Conservation (phyloP, 2,113 vertebrate species). For the Phrynocephalus versicolor region DNA sequence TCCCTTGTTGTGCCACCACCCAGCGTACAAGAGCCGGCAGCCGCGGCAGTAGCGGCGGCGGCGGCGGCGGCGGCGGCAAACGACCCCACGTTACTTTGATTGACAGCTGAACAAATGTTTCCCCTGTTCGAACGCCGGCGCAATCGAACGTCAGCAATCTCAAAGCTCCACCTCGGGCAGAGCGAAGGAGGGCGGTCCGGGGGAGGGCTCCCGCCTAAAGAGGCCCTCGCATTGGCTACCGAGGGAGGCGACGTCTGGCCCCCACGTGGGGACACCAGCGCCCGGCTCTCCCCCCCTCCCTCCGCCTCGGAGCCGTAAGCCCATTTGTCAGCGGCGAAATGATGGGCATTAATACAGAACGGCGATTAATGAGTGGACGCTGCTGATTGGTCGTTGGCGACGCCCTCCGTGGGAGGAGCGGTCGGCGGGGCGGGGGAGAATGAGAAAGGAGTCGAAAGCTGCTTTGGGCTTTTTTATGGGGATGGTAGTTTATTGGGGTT, state of each 20-base stretch:
- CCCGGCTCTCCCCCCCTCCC: not conserved
- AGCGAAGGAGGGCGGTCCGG: not conserved
- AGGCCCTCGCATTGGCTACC: slow-evolving; percentile 42
- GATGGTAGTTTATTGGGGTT: slow-evolving; percentile 58
- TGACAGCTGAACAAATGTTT: slow-evolving; percentile 90
- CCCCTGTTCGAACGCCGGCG: slow-evolving; percentile 80
- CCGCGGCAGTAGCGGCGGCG: not conserved
- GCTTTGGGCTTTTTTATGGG: slow-evolving; percentile 57
- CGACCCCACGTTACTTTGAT: slow-evolving; percentile 95
- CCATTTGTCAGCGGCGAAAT: slow-evolving; percentile 77
- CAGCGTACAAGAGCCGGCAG: slow-evolving; percentile 44
- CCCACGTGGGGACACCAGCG: slow-evolving; percentile 78
- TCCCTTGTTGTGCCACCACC: slow-evolving; percentile 64
- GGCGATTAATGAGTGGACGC: slow-evolving; percentile 69
- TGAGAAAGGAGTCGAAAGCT: not conserved
- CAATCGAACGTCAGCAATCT: slow-evolving; percentile 71
- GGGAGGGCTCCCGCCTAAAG: not conserved
- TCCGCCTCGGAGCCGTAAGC: not conserved
- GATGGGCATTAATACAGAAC: slow-evolving; percentile 75
- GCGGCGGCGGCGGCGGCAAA: slow-evolving; percentile 30
- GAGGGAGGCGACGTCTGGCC: not conserved
- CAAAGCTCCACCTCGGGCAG: slow-evolving; percentile 71
- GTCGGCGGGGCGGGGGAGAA: slow-evolving; percentile 25
- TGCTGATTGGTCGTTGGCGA: slow-evolving; percentile 70
- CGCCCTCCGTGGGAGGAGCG: slow-evolving; percentile 45